These are phyloP conservation scores for Hydraecia micacea DNA, from an alignment of 2,888 invertebrate genomes.

Conservation along the genomic window DNA sequence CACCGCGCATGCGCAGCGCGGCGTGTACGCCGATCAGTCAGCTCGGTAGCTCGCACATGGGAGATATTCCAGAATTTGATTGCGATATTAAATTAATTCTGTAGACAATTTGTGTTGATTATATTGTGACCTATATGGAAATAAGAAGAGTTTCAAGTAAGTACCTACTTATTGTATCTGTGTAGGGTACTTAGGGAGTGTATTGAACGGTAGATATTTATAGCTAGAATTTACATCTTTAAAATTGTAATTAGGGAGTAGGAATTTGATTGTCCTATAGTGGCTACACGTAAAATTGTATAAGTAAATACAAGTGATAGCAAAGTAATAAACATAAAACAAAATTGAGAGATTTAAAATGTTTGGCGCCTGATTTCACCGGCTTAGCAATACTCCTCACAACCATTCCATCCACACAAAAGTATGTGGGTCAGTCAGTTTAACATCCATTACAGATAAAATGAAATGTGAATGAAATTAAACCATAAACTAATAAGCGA, in stretches of 20 bases:
- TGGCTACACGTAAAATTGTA: background rate
- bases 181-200: background rate
- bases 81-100: constrained; percentile 7
- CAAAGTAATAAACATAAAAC: background rate
- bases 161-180: constrained; percentile 1
- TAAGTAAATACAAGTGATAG: background rate
- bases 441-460: background rate
- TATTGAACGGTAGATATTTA: constrained; percentile 18
- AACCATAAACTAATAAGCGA: too few species aligned
- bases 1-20: constrained; percentile 54
- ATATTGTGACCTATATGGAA: constrained; percentile 19
- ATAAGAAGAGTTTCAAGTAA: constrained; percentile 24
- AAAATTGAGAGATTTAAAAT: background rate
- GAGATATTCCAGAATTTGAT: constrained; percentile 20
- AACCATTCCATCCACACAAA: background rate
- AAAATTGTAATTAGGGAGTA: background rate
- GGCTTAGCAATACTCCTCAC: constrained; percentile 25
- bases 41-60: constrained; percentile 57
- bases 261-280: background rate
- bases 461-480: background rate
- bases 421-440: constrained; percentile 2
- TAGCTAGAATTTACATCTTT: constrained; percentile 10
- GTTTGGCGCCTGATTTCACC: constrained; percentile 4
- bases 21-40: constrained; percentile 64
- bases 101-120: background rate